Percentiles rank a stretch among this genome's conserved stretches.
Evolutionary conservation across 2,888 invertebrate genomes (phyloP).

Genomic region (Shargacucullia verbasci): DNA sequence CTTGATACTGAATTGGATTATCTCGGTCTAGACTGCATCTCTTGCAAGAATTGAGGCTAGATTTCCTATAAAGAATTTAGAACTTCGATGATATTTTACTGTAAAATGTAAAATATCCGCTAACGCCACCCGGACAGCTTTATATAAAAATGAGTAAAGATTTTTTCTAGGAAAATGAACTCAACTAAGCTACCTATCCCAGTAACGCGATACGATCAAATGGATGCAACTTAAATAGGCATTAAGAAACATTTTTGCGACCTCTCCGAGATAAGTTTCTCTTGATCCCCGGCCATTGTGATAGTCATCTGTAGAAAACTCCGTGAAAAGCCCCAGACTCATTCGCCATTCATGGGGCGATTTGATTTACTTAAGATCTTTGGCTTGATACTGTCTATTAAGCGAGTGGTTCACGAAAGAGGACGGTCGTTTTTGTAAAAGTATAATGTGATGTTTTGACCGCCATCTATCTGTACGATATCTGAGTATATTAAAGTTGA

Average conservation of each 20-base stretch:
- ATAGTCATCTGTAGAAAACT: constrained; percentile 85
- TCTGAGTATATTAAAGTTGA: background rate
- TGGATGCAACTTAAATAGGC: constrained; percentile 84
- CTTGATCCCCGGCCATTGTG: constrained; percentile 87
- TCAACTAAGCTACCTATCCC: constrained; percentile 40
- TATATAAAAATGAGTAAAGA: background rate
- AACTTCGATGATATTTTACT: constrained; percentile 12
- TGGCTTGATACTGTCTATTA: constrained; percentile 85
- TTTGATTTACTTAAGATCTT: constrained; percentile 89
- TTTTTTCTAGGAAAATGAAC: constrained; percentile 23
- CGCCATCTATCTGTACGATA: constrained; percentile 14
- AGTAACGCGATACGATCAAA: constrained; percentile 76
- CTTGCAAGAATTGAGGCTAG: constrained; percentile 1
- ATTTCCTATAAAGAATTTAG: background rate
- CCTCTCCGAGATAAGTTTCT: constrained; percentile 82
- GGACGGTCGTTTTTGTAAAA: constrained; percentile 74
- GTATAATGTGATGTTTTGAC: constrained; percentile 68
- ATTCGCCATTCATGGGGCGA: constrained; percentile 87
- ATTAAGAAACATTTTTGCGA: constrained; percentile 86
- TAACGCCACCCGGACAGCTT: background rate
- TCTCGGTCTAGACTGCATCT: constrained; percentile 47
- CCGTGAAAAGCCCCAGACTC: constrained; percentile 84
- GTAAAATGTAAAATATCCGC: background rate
- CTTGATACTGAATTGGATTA: constrained; percentile 31
- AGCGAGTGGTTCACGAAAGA: constrained; percentile 74